These are phyloP conservation scores for Schizaphis graminum DNA, from an alignment of 2,888 invertebrate species.

Conservation along the genomic window DNA sequence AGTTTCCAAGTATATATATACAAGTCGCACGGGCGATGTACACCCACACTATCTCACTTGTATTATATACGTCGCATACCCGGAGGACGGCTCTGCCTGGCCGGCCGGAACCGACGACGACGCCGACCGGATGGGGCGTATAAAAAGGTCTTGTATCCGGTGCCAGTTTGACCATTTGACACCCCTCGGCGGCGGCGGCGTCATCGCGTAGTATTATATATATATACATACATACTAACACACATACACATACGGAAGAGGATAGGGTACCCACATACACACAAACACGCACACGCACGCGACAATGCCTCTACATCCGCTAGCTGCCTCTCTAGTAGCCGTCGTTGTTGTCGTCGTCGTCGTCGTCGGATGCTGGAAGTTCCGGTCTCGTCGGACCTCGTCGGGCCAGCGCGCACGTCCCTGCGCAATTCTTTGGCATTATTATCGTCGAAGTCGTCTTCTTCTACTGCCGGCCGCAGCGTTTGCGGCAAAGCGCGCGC, in stretches of 20 bases:
- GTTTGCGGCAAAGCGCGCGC: constrained; percentile 54
- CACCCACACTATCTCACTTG: not conserved
- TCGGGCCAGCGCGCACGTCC: not conserved
- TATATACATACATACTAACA: not conserved
- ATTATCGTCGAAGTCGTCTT: constrained; percentile 10
- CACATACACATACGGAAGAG: not conserved
- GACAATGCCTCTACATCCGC: constrained; percentile 68
- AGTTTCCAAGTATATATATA: constrained; percentile 21
- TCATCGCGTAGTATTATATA: not conserved
- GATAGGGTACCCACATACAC: not conserved
- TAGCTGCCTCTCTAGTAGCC: constrained; percentile 53
- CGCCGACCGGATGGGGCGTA: constrained; percentile 65
- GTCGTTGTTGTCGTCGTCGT: constrained; percentile 47
- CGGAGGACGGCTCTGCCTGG: not conserved
- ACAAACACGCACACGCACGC: not conserved
- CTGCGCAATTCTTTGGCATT: not conserved
- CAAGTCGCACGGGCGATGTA: not conserved
- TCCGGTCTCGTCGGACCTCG: constrained; percentile 57
- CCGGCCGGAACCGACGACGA: constrained; percentile 60
- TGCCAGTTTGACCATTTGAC: constrained; percentile 64
- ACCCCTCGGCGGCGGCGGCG: constrained; percentile 52
- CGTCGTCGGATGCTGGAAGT: constrained; percentile 48
- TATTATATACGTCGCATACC: not conserved
- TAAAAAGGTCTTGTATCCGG: constrained; percentile 65
- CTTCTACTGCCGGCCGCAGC: constrained; percentile 11